Evolutionary conservation across 1,140 invertebrate genomes (phyloP).

Genomic region (Alviniconcha marisindica): DNA sequence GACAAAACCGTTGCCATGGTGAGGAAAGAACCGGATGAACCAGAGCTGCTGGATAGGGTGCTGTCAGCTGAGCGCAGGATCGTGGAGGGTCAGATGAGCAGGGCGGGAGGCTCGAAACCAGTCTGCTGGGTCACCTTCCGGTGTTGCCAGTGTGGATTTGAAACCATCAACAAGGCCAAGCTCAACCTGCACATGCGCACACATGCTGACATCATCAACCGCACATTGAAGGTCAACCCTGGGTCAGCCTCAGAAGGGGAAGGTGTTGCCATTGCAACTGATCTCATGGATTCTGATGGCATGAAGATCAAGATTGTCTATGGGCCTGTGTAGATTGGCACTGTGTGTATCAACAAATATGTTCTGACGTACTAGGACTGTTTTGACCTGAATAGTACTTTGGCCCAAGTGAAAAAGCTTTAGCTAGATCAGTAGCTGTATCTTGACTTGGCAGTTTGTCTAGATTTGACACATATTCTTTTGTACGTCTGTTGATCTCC

Average conservation of each 20-base stretch:
- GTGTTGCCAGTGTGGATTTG: conserved; percentile 76
- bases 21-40: conserved; percentile 52
- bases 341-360: too few relatives aligned
- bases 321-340: conserved; percentile 26
- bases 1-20: conserved; percentile 2
- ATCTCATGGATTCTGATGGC: background rate
- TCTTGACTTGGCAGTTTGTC: too few relatives aligned
- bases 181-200: conserved; percentile 72
- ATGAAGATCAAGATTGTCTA: conserved; percentile 26
- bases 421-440: too few relatives aligned
- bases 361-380: too few relatives aligned
- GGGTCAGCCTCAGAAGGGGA: background rate
- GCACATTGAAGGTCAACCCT: conserved; percentile 60
- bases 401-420: too few relatives aligned
- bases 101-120: conserved; percentile 50
- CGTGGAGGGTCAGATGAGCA: conserved; percentile 60
- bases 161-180: conserved; percentile 73
- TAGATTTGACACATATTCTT: too few relatives aligned
- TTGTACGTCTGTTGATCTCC: too few relatives aligned
- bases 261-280: background rate
- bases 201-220: conserved; percentile 71
- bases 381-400: too few relatives aligned
- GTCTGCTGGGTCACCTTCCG: conserved; percentile 72
- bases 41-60: conserved; percentile 58
- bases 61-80: conserved; percentile 58